phyloP scores from a whole-genome alignment of 2,113 vertebrate species.

The Puffinus mauretanicus region DNA sequence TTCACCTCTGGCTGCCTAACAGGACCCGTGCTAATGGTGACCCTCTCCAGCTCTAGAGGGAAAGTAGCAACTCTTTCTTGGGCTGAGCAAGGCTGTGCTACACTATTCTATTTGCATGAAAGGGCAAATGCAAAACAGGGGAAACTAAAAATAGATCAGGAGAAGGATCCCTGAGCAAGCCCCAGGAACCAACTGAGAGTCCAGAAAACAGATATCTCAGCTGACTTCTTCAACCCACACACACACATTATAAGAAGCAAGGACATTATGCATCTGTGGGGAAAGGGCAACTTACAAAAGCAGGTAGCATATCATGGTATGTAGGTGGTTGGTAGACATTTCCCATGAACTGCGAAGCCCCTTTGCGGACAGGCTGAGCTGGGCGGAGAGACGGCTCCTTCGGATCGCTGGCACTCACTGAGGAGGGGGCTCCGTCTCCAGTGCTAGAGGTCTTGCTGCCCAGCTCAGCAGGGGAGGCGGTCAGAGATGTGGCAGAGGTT shows the following conservation, averaged over 20 bases:
- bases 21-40: background rate
- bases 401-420: conserved; percentile 74
- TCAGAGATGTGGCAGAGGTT: conserved; percentile 85
- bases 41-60: background rate
- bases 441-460: conserved; percentile 82
- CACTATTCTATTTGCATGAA: background rate
- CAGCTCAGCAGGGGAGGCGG: conserved; percentile 85
- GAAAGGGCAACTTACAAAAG: conserved; percentile 85
- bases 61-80: background rate
- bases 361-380: conserved; percentile 86
- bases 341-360: conserved; percentile 83
- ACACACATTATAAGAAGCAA: rapidly evolving
- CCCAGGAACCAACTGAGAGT: background rate
- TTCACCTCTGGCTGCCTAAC: background rate
- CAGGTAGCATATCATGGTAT: conserved; percentile 98
- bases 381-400: conserved; percentile 94
- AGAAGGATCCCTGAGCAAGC: background rate
- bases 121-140: background rate
- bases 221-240: background rate
- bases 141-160: background rate
- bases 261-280: background rate
- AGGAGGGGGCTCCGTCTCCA: conserved; percentile 83
- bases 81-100: background rate
- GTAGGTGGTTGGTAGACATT: conserved; percentile 89
- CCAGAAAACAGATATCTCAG: background rate